Evolutionary conservation across 2,797 vertebrate genomes (phyloP).

Genomic region (Microctenopoma stevenorrisi): DNA sequence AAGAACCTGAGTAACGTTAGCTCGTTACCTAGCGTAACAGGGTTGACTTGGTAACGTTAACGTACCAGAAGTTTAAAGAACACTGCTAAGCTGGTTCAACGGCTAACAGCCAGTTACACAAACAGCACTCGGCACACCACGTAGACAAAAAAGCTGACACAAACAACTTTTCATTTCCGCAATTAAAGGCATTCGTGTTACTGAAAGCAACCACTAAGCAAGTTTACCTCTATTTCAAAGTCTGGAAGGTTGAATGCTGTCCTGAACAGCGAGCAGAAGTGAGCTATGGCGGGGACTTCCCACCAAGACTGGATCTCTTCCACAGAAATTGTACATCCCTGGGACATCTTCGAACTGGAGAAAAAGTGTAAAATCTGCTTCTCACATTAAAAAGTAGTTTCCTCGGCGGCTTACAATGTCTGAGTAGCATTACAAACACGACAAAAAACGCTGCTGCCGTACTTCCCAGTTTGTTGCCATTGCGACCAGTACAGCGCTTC

Average conservation of each 20-base stretch:
- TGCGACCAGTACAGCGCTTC: slow-evolving; percentile 69
- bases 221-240: slow-evolving; percentile 96
- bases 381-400: slow-evolving; percentile 81
- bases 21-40: slow-evolving; percentile 57
- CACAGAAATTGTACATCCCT: slow-evolving; percentile 86
- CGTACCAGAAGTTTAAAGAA: slow-evolving; percentile 59
- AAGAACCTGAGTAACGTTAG: slow-evolving; percentile 45
- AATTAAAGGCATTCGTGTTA: not conserved
- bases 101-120: slow-evolving; percentile 5
- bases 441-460: slow-evolving; percentile 70
- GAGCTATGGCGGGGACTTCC: slow-evolving; percentile 98
- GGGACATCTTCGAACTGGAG: slow-evolving; percentile 84
- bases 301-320: slow-evolving; percentile 97
- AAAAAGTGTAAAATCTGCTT: slow-evolving; percentile 43
- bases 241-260: slow-evolving; percentile 95
- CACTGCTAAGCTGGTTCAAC: slow-evolving; percentile 65
- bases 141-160: slow-evolving; percentile 68
- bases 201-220: accelerated
- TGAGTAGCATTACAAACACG: slow-evolving; percentile 62
- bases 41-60: slow-evolving; percentile 52
- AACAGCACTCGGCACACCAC: slow-evolving; percentile 9
- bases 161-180: slow-evolving; percentile 75
- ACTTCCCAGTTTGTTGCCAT: slow-evolving; percentile 71
- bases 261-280: slow-evolving; percentile 98
- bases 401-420: slow-evolving; percentile 26